Base-by-base conservation (phyloP, 1,140 invertebrate species). In the Platyura marginata region DNA sequence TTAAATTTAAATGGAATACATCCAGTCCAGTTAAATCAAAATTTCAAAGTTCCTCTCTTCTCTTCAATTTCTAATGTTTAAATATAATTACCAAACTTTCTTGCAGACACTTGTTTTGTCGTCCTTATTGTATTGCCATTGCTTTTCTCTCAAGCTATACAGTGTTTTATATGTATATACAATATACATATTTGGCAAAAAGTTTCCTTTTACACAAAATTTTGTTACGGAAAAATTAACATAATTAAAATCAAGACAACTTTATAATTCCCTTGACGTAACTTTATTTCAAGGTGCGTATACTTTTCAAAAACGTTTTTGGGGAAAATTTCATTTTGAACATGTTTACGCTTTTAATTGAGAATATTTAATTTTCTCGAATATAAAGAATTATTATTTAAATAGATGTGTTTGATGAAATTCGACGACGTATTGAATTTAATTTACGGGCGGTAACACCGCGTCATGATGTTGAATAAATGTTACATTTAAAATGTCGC, bases 231-330 rank as follows among this genome's bases (percentile, higher is more conserved):
- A 29, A 9, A 36, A 36, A 36, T 36, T 36, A 36, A 36, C 34
- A 9, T 9, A 36, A 36, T 36, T 36, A 36, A 36, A 36, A 36
- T 36, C 34, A 36, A 36, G 34, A 36, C 34, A 36, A 36, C 9
- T 36, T 36, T 36, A 36, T 36, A 36, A 36, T 36, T 36, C 34
- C 15, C 34, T 36, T 36, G 34, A 36, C 34, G 15, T 36, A 36
- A 36, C 9, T 36, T 36, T 36, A 36, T 16, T 36, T 18, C 9
- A 29, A 29, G 25, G 25, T 29, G 25, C 25, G 25, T 29, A 8
- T 29, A 6, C 13, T 29, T 29, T 8, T 8, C 25, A 29, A 29
- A 29, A 29, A 29, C 25, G 25, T 29, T 29, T 29, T 13, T 8
- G 6, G 6, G 6, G 25, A 29, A 29, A 29, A 8, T 29, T 29